A percentile compares a stretch with the other conserved stretches of the same genome.
Conservation (phyloP, 64 coral and sea anemone species). For the Trachythela sp. region DNA sequence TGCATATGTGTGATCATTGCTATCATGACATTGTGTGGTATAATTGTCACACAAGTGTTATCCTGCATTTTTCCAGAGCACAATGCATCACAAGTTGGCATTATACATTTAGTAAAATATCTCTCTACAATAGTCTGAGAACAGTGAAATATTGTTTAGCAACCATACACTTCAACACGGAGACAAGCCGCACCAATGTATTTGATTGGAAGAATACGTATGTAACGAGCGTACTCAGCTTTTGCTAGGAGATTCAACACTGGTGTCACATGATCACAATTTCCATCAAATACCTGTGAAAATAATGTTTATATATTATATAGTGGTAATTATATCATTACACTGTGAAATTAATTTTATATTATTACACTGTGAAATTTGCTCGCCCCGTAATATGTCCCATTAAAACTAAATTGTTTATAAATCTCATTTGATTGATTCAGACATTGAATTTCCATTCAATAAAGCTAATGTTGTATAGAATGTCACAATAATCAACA, state of each 20-base stretch:
- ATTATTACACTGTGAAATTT: too few species aligned
- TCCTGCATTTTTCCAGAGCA: background rate
- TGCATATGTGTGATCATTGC: too few species aligned
- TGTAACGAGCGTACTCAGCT: background rate
- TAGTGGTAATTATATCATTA: background rate
- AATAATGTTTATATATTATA: background rate
- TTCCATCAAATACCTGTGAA: slow-evolving; percentile 7
- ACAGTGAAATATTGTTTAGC: background rate
- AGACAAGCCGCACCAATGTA: background rate
- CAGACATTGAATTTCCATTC: too few species aligned
- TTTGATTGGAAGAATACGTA: background rate
- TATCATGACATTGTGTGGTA: too few species aligned
- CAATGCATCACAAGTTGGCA: too few species aligned
- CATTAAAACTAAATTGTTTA: too few species aligned
- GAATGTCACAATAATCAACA: too few species aligned
- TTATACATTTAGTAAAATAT: background rate
- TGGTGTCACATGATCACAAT: background rate
- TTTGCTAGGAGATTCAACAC: background rate
- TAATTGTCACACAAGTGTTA: too few species aligned
- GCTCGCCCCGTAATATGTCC: too few species aligned
- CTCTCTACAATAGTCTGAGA: background rate
- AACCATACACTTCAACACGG: background rate
- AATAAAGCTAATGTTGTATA: too few species aligned
- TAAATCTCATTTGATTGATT: too few species aligned
- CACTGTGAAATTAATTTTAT: too few species aligned